These are phyloP conservation scores for Phaedon cochleariae DNA, from an alignment of 2,888 invertebrate species.

Conservation along the genomic window DNA sequence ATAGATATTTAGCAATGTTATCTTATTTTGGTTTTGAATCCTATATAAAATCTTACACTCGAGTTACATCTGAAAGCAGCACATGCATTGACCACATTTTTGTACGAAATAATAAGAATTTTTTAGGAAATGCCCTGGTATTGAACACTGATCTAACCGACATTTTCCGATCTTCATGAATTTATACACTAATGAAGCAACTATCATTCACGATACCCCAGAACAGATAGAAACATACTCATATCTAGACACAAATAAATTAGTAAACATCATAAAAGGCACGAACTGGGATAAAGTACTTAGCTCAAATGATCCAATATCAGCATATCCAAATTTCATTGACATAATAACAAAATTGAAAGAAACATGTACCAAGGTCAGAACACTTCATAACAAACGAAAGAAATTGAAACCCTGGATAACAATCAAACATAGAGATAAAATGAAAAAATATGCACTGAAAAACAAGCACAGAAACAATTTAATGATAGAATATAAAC, in stretches of 20 bases:
- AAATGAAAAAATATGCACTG: neutral
- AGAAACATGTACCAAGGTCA: neutral
- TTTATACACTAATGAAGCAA: neutral
- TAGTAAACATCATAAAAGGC: neutral
- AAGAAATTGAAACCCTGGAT: conserved; percentile 4
- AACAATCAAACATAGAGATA: conserved; percentile 13
- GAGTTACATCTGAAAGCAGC: conserved; percentile 4
- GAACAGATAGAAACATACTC: neutral
- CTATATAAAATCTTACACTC: conserved; percentile 8
- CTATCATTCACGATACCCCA: neutral
- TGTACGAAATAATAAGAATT: conserved; percentile 4
- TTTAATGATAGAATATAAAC: neutral
- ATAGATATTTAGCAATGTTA: conserved; percentile 9
- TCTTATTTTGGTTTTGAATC: conserved; percentile 2
- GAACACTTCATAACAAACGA: neutral
- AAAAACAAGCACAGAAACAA: neutral
- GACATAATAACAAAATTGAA: neutral
- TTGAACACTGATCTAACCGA: neutral
- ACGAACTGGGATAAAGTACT: neutral
- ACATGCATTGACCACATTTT: conserved; percentile 10
- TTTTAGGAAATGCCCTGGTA: conserved; percentile 3
- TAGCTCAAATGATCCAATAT: neutral
- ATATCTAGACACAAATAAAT: neutral
- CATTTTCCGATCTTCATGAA: conserved; percentile 14
- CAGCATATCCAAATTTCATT: neutral